These are phyloP conservation scores for Drosophila incognita DNA, from an alignment of 2,888 invertebrate genomes.

Conservation along the genomic window DNA sequence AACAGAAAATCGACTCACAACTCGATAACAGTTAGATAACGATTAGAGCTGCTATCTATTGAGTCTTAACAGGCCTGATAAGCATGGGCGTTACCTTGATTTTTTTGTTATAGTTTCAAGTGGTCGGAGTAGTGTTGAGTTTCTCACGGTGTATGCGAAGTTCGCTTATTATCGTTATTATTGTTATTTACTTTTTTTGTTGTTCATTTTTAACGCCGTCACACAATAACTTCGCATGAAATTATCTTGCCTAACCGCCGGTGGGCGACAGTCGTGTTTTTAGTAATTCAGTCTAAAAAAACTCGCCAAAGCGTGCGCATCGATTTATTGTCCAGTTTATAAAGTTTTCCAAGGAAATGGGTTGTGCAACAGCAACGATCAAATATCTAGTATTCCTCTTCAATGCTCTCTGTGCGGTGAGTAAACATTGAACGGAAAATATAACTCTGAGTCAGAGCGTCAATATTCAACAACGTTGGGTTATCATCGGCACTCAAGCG, in stretches of 20 bases:
- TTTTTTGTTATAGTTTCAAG: neutral
- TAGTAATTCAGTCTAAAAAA: constrained; percentile 57
- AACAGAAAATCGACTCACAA: neutral
- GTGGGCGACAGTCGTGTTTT: constrained; percentile 28
- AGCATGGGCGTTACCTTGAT: constrained; percentile 5
- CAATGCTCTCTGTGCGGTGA: constrained; percentile 75
- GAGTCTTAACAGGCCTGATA: constrained; percentile 21
- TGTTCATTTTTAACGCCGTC: constrained; percentile 17
- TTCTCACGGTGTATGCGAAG: constrained; percentile 45
- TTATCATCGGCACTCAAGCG: constrained; percentile 41
- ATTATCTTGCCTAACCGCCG: constrained; percentile 48
- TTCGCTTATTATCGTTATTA: constrained; percentile 43
- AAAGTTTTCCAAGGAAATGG: constrained; percentile 49
- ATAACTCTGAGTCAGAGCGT: constrained; percentile 8
- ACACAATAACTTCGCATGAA: constrained; percentile 47
- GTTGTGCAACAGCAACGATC: constrained; percentile 71
- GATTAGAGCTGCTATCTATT: constrained; percentile 10
- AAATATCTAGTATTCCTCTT: constrained; percentile 70
- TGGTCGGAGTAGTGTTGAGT: neutral
- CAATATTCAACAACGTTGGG: constrained; percentile 30
- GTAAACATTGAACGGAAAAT: constrained; percentile 27
- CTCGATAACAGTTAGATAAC: constrained; percentile 17
- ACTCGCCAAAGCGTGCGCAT: constrained; percentile 37
- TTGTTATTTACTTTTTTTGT: constrained; percentile 33
- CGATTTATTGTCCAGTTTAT: constrained; percentile 16